A percentile compares a stretch with the other conserved stretches of the same genome.
These are phyloP conservation scores for Thinocorus orbignyianus DNA, from an alignment of 2,113 vertebrate species.

Conservation along the genomic window DNA sequence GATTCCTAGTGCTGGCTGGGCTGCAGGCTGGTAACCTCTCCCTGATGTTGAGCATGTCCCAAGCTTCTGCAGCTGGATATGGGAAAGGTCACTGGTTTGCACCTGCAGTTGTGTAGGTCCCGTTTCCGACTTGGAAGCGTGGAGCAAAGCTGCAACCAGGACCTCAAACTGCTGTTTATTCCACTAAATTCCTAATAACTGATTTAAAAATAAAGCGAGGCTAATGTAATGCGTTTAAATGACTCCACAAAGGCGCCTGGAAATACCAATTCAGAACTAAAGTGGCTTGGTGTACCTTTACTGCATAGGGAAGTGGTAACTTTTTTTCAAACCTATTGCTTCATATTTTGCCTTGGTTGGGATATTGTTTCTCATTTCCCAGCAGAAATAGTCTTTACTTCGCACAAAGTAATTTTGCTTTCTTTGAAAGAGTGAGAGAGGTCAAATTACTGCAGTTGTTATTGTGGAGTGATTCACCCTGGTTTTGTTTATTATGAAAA, in stretches of 20 bases:
- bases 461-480: conserved; percentile 52
- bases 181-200: not conserved
- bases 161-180: not conserved
- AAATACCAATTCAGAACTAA: not conserved
- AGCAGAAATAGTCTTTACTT: conserved; percentile 56
- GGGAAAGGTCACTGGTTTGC: not conserved
- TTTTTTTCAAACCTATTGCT: conserved; percentile 15
- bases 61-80: not conserved
- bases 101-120: not conserved
- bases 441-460: conserved; percentile 9
- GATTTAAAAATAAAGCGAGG: not conserved
- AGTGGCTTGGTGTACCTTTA: not conserved
- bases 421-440: conserved; percentile 67
- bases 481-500: conserved; percentile 70
- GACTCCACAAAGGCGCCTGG: not conserved
- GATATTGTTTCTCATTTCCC: conserved; percentile 53
- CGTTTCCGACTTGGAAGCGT: not conserved
- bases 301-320: not conserved
- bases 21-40: not conserved
- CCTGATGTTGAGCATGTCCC: not conserved
- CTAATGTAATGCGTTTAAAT: not conserved
- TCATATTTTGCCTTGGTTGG: conserved; percentile 21
- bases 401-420: conserved; percentile 59
- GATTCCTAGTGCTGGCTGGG: not conserved
- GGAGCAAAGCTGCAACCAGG: not conserved